A percentile compares a stretch with the other conserved stretches of the same genome.
Evolutionary conservation across 2,888 invertebrate genomes (phyloP).

Genomic region (Sycophila texana): DNA sequence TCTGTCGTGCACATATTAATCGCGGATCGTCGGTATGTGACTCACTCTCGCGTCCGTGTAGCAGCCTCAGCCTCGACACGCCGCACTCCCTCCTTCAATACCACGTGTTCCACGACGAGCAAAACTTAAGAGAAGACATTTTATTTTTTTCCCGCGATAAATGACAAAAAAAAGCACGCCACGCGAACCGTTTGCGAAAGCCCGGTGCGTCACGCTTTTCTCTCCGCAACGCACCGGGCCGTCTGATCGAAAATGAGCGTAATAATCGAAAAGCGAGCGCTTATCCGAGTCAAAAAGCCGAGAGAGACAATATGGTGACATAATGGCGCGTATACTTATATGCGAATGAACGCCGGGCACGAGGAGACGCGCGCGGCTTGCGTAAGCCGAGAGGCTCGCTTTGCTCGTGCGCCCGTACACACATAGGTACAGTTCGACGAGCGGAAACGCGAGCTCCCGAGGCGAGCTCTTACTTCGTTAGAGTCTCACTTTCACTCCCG

Average conservation of each 20-base stretch:
- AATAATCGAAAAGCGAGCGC: not conserved
- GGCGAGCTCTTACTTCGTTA: slow-evolving; percentile 50
- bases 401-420: not conserved
- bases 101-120: not conserved
- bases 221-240: not conserved
- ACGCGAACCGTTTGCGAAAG: not conserved
- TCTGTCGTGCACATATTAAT: not conserved
- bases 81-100: not conserved
- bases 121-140: not conserved
- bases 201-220: not conserved
- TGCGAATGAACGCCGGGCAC: slow-evolving; percentile 13
- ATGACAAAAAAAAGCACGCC: not conserved
- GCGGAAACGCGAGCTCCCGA: slow-evolving; percentile 30
- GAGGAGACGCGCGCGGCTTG: slow-evolving; percentile 26
- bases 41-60: not conserved
- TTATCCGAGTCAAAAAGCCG: slow-evolving; percentile 16
- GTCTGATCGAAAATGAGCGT: not conserved
- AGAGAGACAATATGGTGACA: slow-evolving; percentile 10
- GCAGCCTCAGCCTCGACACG: too few relatives aligned
- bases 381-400: slow-evolving; percentile 2
- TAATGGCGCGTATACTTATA: slow-evolving; percentile 6
- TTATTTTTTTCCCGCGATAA: not conserved
- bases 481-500: slow-evolving; percentile 38
- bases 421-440: not conserved
- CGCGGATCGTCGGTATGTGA: not conserved